phyloP scores from a whole-genome alignment of 2,113 vertebrate genomes.

The Saimiri boliviensis region DNA sequence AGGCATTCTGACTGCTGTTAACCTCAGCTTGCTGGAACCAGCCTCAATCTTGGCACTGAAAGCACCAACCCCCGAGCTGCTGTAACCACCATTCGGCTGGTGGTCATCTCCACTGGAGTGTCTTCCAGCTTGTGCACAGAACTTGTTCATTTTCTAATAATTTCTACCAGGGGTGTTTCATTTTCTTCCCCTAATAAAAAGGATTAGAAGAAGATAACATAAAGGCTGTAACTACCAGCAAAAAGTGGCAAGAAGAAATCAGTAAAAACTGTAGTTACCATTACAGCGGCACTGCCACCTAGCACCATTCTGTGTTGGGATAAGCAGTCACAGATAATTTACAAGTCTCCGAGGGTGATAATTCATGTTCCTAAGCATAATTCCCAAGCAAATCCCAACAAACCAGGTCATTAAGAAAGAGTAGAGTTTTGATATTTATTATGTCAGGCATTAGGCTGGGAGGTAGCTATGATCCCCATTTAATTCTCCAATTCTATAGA shows the following conservation, averaged over 20 bases:
- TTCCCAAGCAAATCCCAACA: background rate
- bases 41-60: background rate
- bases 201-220: background rate
- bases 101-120: background rate
- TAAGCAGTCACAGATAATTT: too few relatives aligned
- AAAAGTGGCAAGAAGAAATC: background rate
- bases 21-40: background rate
- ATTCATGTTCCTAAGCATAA: background rate
- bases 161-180: background rate
- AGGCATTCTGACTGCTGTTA: background rate
- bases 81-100: background rate
- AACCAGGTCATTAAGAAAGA: background rate
- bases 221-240: background rate
- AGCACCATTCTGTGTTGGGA: background rate
- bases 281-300: background rate
- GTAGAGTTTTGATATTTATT: background rate
- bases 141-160: background rate
- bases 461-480: background rate
- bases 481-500: background rate
- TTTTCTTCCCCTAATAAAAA: background rate
- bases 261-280: background rate
- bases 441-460: background rate
- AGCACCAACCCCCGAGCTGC: accelerated
- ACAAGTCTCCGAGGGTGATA: background rate
- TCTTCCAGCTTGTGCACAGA: background rate